Base-by-base conservation (phyloP, 92 coral and sea anemone species). In the Parazoanthus darwini region DNA sequence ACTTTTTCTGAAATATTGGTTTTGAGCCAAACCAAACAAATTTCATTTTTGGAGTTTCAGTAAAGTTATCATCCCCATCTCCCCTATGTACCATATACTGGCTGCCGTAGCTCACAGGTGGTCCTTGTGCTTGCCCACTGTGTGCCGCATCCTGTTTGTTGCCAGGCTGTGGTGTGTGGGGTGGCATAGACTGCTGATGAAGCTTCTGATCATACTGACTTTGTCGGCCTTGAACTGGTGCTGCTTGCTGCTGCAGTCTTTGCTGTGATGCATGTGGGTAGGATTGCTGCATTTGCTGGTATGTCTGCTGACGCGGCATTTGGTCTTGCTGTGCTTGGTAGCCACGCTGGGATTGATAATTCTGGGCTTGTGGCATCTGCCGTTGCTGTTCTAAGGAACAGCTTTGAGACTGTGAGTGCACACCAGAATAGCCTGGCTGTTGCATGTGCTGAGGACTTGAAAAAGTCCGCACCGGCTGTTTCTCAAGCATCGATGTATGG, bases 251-350 rank as follows among this genome's bases (percentile, higher is more conserved):
- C 8, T 84, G 87, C 0, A 79, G 16, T 70, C 68, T 71, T 29
- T 84, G 78, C 42, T 71, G 79, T 26, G 77, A 51, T 26, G 79
- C 16, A 71, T 84, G 87, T 8, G 73, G 48, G 75, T 75, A 77
- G 10, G 89, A 76, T 5, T 65, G 82, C 48, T 74, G 82, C 14
- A 78, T 51, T 23, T 86, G 89, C n/a, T 88, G 93, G 89, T 79
- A 91, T 23, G 75, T 73, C 77, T 88, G 93, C 84, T 91, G 91
- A 2, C 79, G 85, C 33, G 89, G 70, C 44, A 74, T 10, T 20
- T 88, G 90, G 1, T 78, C 86, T 68, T 92, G 66, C 22, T 70
- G 85, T n/a, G 33, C 48, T 59, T 81, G 79, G 50, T 71, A 84
- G 66, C 78, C 87, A 83, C 25, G 77, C 33, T 84, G 79, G 2